phyloP scores from a whole-genome alignment of 2,113 vertebrate genomes.

The Thalassarche chlororhynchos region DNA sequence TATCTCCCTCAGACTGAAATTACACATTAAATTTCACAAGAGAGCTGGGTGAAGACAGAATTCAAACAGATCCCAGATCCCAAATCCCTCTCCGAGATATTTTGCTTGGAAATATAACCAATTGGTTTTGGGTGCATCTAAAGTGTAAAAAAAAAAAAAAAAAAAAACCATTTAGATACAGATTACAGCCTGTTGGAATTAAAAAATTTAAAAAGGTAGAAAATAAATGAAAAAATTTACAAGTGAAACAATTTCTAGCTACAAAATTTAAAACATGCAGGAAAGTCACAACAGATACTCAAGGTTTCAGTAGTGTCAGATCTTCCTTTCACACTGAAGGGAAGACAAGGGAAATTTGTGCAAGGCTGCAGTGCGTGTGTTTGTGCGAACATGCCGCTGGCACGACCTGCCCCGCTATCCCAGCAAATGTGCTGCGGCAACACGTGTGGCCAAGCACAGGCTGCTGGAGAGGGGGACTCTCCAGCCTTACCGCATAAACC shows the following conservation, averaged over 20 bases:
- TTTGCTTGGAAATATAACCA: neutral
- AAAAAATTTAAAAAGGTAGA: neutral
- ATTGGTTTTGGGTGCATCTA: neutral
- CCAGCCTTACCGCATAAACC: neutral
- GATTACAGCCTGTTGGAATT: neutral
- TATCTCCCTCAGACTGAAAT: neutral
- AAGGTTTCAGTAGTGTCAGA: neutral
- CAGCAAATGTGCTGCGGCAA: neutral
- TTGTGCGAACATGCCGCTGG: neutral
- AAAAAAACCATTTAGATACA: neutral
- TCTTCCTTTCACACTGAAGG: neutral
- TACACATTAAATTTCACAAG: neutral
- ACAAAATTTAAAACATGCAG: neutral
- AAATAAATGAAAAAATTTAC: neutral
- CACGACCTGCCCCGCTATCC: no score
- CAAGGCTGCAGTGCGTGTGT: neutral
- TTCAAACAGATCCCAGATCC: no score
- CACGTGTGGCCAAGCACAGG: accelerated
- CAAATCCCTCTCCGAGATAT: neutral
- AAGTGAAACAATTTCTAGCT: neutral
- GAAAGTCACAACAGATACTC: neutral
- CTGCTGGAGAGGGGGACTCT: neutral
- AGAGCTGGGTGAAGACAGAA: neutral
- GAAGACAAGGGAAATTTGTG: neutral
- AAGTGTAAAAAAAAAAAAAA: neutral